Conservation (phyloP, 2,797 vertebrate species). For the Syncerus caffer region DNA sequence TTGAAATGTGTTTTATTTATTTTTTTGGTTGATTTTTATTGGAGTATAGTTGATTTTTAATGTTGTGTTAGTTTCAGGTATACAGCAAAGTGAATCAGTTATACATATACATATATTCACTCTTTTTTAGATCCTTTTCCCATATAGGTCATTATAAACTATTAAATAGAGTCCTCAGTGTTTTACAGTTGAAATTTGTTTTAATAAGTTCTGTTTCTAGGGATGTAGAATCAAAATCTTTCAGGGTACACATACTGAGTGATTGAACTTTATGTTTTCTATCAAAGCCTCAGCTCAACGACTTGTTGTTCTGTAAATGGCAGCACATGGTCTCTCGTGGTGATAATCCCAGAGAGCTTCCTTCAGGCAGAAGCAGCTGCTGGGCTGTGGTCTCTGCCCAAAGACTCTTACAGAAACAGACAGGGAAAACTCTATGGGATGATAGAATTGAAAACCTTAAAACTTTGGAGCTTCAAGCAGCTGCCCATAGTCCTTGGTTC, state of each 20-base stretch:
- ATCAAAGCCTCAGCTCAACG: neutral
- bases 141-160: neutral
- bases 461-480: neutral
- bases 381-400: neutral
- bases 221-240: neutral
- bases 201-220: neutral
- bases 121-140: neutral
- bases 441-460: neutral
- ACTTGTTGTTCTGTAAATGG: neutral
- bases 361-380: neutral
- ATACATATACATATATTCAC: neutral
- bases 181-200: neutral
- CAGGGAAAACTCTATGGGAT: neutral
- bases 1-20: neutral
- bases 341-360: neutral
- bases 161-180: neutral
- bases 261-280: neutral
- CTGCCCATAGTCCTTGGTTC: neutral
- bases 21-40: neutral
- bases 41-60: neutral
- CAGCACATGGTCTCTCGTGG: neutral
- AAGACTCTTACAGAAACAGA: neutral
- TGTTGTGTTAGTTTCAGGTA: neutral
- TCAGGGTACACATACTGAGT: fast-evolving
- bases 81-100: neutral